Conservation (phyloP, 2,113 vertebrate species). For the Apodemus sylvaticus region DNA sequence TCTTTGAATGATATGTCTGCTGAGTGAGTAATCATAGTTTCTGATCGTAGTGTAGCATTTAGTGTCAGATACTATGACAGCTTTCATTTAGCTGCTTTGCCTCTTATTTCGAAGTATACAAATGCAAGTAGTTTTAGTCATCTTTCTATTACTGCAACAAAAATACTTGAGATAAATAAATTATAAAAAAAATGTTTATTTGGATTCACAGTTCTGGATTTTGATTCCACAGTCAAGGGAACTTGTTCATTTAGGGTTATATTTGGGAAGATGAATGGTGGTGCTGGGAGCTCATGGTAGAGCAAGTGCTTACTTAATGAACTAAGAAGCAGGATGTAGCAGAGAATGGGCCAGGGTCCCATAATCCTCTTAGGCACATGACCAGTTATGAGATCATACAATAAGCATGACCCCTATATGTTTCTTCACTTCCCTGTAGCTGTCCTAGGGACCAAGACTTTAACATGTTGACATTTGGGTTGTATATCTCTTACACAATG, state of each 20-base stretch:
- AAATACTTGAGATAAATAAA: neutral
- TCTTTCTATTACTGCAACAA: neutral
- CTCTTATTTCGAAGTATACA: neutral
- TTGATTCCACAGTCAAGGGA: neutral
- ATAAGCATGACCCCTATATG: neutral
- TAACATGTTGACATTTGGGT: neutral
- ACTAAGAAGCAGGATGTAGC: neutral
- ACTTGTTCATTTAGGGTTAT: neutral
- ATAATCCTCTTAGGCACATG: neutral
- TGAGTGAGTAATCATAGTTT: neutral
- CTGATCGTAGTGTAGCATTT: neutral
- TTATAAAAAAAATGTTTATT: neutral
- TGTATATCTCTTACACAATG: neutral
- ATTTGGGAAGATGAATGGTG: neutral
- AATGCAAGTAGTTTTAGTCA: neutral
- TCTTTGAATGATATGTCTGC: neutral
- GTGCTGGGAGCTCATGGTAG: neutral
- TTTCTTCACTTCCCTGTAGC: neutral
- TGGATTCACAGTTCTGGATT: neutral
- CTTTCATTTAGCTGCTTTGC: slow-evolving; percentile 7
- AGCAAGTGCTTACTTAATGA: neutral
- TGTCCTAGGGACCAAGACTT: neutral
- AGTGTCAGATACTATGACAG: neutral
- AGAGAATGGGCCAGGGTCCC: neutral
- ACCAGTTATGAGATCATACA: neutral